phyloP scores from a whole-genome alignment of 2,113 vertebrate species.

The Amblyopsis rosae region DNA sequence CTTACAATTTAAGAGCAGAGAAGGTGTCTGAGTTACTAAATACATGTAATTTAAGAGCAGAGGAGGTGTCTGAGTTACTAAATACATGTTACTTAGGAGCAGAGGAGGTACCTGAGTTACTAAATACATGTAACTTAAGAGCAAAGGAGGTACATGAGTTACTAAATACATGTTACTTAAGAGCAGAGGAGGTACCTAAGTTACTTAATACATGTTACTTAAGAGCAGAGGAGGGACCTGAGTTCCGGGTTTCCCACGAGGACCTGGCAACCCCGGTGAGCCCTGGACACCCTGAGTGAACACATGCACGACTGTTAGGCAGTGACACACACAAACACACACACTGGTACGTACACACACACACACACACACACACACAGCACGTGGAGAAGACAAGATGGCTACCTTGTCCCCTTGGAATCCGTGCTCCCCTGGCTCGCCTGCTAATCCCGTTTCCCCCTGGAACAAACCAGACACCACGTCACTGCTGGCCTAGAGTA shows the following conservation, averaged over 20 bases:
- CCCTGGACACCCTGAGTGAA: conserved; percentile 85
- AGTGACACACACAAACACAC: background rate
- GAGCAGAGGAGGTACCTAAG: too few species aligned
- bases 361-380: background rate
- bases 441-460: conserved; percentile 89
- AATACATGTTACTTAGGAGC: too few species aligned
- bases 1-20: too few species aligned
- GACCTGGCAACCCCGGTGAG: conserved; percentile 83
- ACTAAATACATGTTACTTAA: too few species aligned
- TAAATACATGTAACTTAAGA: too few species aligned
- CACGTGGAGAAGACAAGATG: background rate
- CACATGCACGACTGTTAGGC: conserved; percentile 9
- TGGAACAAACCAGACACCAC: conserved; percentile 51
- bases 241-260: conserved; percentile 84
- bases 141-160: too few species aligned
- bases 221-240: conserved; percentile 74
- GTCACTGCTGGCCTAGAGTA: background rate
- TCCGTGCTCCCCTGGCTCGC: conserved; percentile 88
- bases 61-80: too few species aligned
- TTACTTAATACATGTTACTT: background rate
- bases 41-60: too few species aligned
- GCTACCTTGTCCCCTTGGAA: conserved; percentile 96
- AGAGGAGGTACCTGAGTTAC: too few species aligned
- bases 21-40: too few species aligned
- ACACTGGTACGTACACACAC: background rate